These are phyloP conservation scores for Onychomys arenicola DNA, from an alignment of 2,797 vertebrate species.

Conservation along the genomic window DNA sequence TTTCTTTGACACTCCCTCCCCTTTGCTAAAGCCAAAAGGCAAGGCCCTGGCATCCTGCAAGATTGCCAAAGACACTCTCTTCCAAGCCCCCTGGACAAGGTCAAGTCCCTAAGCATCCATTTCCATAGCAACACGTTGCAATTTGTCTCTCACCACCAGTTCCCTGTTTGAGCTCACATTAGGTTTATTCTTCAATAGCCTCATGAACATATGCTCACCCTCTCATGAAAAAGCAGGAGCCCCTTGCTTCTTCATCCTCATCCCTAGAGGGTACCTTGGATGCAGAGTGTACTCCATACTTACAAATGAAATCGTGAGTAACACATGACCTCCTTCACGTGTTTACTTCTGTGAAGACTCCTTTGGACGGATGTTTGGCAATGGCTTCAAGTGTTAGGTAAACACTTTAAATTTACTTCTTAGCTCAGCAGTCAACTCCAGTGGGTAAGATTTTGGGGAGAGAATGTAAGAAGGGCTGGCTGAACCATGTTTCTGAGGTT, in stretches of 20 bases:
- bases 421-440: slow-evolving; percentile 35
- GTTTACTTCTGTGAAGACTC: background rate
- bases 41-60: background rate
- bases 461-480: background rate
- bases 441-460: background rate
- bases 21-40: background rate
- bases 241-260: background rate
- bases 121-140: slow-evolving; percentile 2
- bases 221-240: background rate
- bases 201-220: background rate
- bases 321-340: background rate
- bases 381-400: slow-evolving; percentile 21
- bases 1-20: background rate
- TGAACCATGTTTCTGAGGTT: background rate
- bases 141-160: background rate
- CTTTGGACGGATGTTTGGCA: background rate
- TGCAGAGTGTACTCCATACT: background rate
- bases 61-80: background rate
- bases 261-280: background rate
- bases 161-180: background rate
- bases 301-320: background rate
- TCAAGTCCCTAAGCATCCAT: background rate
- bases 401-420: slow-evolving; percentile 22
- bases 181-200: background rate
- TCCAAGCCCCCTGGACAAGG: background rate